These are phyloP conservation scores for Meles meles DNA, from an alignment of 2,113 vertebrate species.

Conservation along the genomic window DNA sequence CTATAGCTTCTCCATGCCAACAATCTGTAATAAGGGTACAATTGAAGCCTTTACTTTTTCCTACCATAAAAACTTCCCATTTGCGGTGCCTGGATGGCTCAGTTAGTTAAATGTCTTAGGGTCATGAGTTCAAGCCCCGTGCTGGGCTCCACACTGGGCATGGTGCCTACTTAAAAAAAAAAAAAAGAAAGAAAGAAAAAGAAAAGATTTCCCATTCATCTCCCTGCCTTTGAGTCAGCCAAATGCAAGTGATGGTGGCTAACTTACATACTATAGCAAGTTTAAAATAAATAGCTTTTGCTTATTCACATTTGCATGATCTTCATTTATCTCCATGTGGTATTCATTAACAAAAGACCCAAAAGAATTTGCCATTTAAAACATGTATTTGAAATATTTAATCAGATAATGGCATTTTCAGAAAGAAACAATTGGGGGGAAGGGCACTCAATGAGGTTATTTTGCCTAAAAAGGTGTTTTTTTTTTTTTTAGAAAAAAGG, in stretches of 20 bases:
- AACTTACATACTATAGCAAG: neutral
- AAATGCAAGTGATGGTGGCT: neutral
- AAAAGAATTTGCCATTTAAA: neutral
- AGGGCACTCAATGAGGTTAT: neutral
- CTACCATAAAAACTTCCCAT: neutral
- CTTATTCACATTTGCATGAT: neutral
- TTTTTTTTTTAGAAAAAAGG: neutral
- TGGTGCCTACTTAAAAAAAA: neutral
- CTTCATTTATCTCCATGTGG: neutral
- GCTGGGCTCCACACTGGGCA: too few species aligned
- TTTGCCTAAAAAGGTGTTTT: neutral
- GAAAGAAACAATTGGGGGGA: neutral
- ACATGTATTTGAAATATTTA: neutral
- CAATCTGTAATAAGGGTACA: neutral
- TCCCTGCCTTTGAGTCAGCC: neutral
- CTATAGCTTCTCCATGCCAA: neutral
- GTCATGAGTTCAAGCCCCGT: neutral
- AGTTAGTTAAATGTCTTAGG: neutral
- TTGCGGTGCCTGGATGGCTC: neutral
- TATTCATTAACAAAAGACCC: neutral
- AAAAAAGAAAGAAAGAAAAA: too few species aligned
- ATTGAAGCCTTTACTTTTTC: neutral
- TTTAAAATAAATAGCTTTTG: neutral
- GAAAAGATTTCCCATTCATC: neutral
- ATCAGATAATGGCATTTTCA: constrained; percentile 6